Evolutionary conservation across 1,140 invertebrate genomes (phyloP).

Genomic region (Vollenhovia emeryi): DNA sequence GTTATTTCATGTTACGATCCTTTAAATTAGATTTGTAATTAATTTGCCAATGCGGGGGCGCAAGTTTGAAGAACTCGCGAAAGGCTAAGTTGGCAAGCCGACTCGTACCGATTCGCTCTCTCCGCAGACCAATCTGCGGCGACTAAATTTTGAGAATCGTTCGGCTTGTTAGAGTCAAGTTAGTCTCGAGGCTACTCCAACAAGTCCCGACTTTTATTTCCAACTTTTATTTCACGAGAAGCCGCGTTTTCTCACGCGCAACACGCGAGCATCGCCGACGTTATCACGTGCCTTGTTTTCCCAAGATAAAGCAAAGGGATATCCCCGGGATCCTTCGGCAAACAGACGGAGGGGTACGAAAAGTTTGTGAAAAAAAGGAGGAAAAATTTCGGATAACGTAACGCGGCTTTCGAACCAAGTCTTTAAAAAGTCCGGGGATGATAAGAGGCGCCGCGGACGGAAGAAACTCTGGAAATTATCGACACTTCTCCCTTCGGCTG

Average conservation of each 20-base stretch:
- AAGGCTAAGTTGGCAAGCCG: constrained; percentile 33
- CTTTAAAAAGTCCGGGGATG: not conserved
- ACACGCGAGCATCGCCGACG: constrained; percentile 30
- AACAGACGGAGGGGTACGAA: constrained; percentile 14
- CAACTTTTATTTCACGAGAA: constrained; percentile 50
- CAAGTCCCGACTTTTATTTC: constrained; percentile 50
- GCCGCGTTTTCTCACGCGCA: constrained; percentile 55
- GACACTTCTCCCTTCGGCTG: not conserved
- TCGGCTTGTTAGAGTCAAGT: constrained; percentile 51
- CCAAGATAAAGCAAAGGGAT: constrained; percentile 43
- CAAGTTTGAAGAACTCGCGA: constrained; percentile 50
- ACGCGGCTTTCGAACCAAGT: not conserved
- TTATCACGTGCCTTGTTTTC: constrained; percentile 38
- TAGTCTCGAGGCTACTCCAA: constrained; percentile 30
- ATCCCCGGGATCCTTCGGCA: constrained; percentile 14
- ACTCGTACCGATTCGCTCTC: not conserved
- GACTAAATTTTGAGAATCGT: constrained; percentile 57
- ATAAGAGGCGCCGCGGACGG: constrained; percentile 56
- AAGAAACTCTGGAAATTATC: constrained; percentile 61
- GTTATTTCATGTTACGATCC: constrained; percentile 43
- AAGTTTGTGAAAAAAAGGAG: not conserved
- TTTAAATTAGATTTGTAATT: constrained; percentile 60
- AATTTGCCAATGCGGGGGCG: constrained; percentile 28
- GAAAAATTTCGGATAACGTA: constrained; percentile 13
- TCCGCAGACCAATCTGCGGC: not conserved